phyloP scores from a whole-genome alignment of 64 coral and sea anemone species.

The Montipora sp. region DNA sequence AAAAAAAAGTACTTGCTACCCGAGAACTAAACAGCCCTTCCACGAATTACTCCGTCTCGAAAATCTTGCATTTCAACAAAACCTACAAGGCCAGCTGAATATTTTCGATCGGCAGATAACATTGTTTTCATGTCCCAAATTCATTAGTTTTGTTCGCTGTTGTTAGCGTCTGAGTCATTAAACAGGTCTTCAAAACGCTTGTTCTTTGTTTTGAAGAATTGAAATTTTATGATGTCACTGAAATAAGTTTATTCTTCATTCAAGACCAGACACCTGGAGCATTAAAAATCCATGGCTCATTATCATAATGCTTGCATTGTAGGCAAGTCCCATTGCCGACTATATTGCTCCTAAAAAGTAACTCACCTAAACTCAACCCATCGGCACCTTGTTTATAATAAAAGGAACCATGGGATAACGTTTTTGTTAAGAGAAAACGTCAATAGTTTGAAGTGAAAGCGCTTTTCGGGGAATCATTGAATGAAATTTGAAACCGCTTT shows the following conservation, averaged over 20 bases:
- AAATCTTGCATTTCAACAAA: not conserved
- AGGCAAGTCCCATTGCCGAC: not conserved
- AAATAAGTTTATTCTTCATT: too few species aligned
- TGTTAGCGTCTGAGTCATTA: not conserved
- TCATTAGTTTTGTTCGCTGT: not conserved
- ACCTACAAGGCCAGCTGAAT: not conserved
- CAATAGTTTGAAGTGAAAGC: not conserved
- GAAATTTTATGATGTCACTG: not conserved
- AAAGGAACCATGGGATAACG: not conserved
- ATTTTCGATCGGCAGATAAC: too few species aligned
- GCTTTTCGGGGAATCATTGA: too few species aligned
- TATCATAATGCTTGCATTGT: constrained; percentile 31
- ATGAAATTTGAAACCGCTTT: too few species aligned
- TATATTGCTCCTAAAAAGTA: constrained; percentile 3
- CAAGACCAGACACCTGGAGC: not conserved
- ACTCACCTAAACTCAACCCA: not conserved
- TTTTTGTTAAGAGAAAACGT: not conserved
- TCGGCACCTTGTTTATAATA: not conserved
- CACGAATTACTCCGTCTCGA: not conserved
- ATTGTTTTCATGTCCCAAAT: not conserved
- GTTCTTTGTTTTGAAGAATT: not conserved
- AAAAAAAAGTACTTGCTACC: not conserved
- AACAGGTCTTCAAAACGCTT: not conserved
- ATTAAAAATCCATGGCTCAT: not conserved
- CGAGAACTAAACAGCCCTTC: not conserved